Base-by-base conservation (phyloP, 2,888 invertebrate species). In the Coenonympha arcania region DNA sequence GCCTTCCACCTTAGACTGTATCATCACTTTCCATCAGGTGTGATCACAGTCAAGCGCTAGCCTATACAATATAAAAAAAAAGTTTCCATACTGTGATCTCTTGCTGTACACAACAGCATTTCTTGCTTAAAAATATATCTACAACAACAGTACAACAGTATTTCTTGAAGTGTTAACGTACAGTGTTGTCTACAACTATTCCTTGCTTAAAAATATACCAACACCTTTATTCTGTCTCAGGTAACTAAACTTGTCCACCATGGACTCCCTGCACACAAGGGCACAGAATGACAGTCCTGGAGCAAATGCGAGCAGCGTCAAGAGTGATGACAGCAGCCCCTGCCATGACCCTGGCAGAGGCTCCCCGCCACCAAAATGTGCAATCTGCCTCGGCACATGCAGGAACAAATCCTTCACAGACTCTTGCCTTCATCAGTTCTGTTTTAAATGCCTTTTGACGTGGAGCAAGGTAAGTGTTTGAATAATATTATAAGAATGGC, bases 341-440 rank as follows among this genome's bases (percentile, higher is more conserved):
- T 79, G 71, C 0, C 70, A 72, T 15, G 79, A 74, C 18, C 69
- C 71, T 33, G 76, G 79, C 1, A 53, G 83, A 1, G 74, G 77
- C 6, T 92, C 93, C 19, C 94, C 95, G 1, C 94, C 94, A 1
- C 93, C 94, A 2, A 94, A 94, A 71, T 98, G 98, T 88, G 93
- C 96, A 40, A 98, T 98, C 70, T 98, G 98, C 68, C 88, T 98
- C 50, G 95, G 95, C 16, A 90, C 91, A 58, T 91, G 95, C 66
- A 89, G 90, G 50, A 95, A 97, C 71, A 95, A 94, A 70, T 96
- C 95, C 20, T 95, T 95, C 73, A 95, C 96, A 0, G 94, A 98
- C 73, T 93, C 93, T 42, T 98, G 98, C 73, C 89, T 94, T 73
- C 98, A 98, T 78, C 93, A 94, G 72, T 98, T 98, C 76, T 98